Base-by-base conservation (phyloP, 2,797 vertebrate species). In the Acanthurus lineatus region DNA sequence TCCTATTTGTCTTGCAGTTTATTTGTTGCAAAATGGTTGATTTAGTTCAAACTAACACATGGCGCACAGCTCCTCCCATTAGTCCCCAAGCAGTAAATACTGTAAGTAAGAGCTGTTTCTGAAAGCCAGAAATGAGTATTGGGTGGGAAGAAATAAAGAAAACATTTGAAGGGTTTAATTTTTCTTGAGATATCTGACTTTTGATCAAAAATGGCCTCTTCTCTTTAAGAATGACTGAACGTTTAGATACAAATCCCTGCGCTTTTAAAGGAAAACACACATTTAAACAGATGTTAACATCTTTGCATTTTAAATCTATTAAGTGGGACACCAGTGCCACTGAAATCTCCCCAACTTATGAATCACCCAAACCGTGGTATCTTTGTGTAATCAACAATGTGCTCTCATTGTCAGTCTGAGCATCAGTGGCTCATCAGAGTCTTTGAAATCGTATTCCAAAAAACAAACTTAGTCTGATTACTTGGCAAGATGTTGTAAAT, bases 1-100 rank as follows among this genome's bases (percentile, higher is more conserved):
- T 90, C 86, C 79, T 90, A 92, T 93, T 91, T 92, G 85, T 89
- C 86, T 83, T 66, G 62, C 83, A 83, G 80, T 89, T 90, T 93
- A 91, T 92, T 90, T 89, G 82, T 89, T 81, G 63, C 84, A 91
- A 92, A 91, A 92, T 49, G 85, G 77, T 88, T 91, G 91, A 89
- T 92, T 93, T 92, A 84, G 76, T 78, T 84, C 76, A 80, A 88
- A 81, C 81, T 72, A 85, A 77, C 83, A 80, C 65, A 70, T 40
- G 64, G 73, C 45, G 49, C 77, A 73, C 63, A 20, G 77, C 87
- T 82, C 80, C 73, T 81, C 73, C 75, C 61, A 66, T 79, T 51
- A 79, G 72, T 83, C 77, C 70, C 56, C 9, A 49, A 54, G 72
- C 57, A 62, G 63, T 80, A 79, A 89, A 84, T 68, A 81, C 74